Evolutionary conservation across 92 coral and sea anemone genomes (phyloP), one percentile per base, ranked within the genome.

Genomic region (Siderastrea radians): DNA sequence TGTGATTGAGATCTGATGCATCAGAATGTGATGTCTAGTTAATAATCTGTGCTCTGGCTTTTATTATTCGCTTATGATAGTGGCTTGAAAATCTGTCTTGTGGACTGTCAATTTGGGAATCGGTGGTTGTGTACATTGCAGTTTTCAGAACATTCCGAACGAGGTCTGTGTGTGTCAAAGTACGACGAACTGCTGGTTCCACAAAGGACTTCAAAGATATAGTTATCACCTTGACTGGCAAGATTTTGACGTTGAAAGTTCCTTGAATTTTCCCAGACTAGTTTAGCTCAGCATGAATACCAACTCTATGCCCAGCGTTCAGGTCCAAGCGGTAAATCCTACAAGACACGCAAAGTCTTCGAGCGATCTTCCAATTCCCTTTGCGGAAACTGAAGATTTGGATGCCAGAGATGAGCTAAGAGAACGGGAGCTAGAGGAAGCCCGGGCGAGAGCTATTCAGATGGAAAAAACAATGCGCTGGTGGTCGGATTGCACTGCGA

Each of bases 401-500:
- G 98, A 95, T 71, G 85, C 95, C 62, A 77, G 95, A 55, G 96
- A 94, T 66, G 98, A 96, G 75, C 90, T 94, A 46, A 87, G 96
- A 63, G 97, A 95, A 47, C 89, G 98, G 72, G 99, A 97, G 74
- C 87, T 97, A 3, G 97, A 94, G 70, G 99, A 97, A 73, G 99
- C 99, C 55, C 86, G 97, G 64, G 96, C 98, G 17, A 95, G 99
- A 62, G 99, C 99, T 8, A 93, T 92, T 44, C 99, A 97, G 67
- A 97, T 97, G 99, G 99, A 97, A 75, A 97, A 97, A 81, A 97
- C 99, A 1, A 95, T 97, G 99, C 94, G 98, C 49, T 97, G 99
- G 99, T 97, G 99, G 99, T 97, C 99, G 0, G 99, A 97, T 66
- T 97, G 99, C 16, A 97, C 99, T 0, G 98, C 99, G 4, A 97